Base-by-base conservation (phyloP, 2,888 invertebrate genomes). In the Alcis repandata region DNA sequence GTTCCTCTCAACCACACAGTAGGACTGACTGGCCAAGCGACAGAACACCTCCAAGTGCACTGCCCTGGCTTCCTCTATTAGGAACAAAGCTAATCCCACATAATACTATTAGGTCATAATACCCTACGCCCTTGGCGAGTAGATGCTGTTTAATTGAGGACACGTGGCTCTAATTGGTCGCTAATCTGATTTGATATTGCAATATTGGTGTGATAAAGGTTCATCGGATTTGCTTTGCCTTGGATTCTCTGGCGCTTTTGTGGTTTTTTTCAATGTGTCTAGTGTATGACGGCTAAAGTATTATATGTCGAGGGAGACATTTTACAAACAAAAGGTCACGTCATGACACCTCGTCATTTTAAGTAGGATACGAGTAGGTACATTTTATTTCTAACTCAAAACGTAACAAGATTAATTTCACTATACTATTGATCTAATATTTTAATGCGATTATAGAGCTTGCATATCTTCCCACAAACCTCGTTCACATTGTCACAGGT, bases 41-140 rank as follows among this genome's bases (percentile, higher is more conserved):
- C 61, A 15, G 89, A 90, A 73, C 69, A 78, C 90, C 74, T 77
- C 79, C 84, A 88, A 91, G 88, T 90, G 89, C 85, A 60, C 69
- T 79, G 88, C 83, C 60, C 69, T 79, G 91, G 91, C 90, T 91
- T 92, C 91, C 63, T 56, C 84, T 83, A 88, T 89, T 89, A 89
- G 85, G 87, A 79, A 77, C 69, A 67, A 40, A 75, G 73, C 75
- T 89, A 89, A 89, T 88, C 84, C 80, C 58, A 66, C 58, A 66
- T 89, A 89, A 89, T 82, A 79, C 82, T 82, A 87, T 89, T 90
- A 89, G 80, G 79, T 83, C 81, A 83, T 86, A 87, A 88, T 87
- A 75, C 84, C 70, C 52, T 59, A 58, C 81, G 85, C 82, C 89
- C 89, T 90, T 88, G 82, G 74, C 63, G 65, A 72, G 71, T 83